phyloP scores from a whole-genome alignment of 1,140 invertebrate species.

The Drosophila tropicalis region DNA sequence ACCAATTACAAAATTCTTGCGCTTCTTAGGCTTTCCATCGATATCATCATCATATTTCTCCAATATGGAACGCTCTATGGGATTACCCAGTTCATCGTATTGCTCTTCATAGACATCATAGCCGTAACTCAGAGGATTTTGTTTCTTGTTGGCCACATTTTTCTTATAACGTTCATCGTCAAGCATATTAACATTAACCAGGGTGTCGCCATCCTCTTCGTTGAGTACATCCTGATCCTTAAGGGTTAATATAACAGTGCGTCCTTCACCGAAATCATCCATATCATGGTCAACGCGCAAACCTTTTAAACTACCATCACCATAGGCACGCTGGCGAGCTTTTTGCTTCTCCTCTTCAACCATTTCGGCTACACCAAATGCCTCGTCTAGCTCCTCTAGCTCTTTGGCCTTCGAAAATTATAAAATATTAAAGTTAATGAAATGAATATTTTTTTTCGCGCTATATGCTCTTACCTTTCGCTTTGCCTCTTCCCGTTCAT shows the following conservation, averaged over 20 bases:
- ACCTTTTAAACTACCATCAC: constrained; percentile 89
- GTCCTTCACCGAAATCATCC: constrained; percentile 92
- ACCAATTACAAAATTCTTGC: constrained; percentile 92
- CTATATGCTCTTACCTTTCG: constrained; percentile 87
- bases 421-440: background rate
- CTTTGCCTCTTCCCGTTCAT: constrained; percentile 93
- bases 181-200: constrained; percentile 98
- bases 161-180: constrained; percentile 96
- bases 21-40: constrained; percentile 88
- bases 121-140: constrained; percentile 91
- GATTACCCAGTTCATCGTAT: constrained; percentile 91
- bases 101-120: constrained; percentile 95
- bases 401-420: constrained; percentile 89
- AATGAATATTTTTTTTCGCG: background rate
- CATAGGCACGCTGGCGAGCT: constrained; percentile 87
- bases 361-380: constrained; percentile 94
- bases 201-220: constrained; percentile 93
- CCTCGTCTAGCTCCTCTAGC: constrained; percentile 96
- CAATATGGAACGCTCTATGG: constrained; percentile 88
- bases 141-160: constrained; percentile 93
- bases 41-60: constrained; percentile 99
- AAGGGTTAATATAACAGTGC: constrained; percentile 94
- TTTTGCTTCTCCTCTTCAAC: constrained; percentile 90
- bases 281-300: constrained; percentile 94
- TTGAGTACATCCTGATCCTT: constrained; percentile 96